Conservation (phyloP, 1,140 invertebrate genomes). For the Bicyclus anynana region DNA sequence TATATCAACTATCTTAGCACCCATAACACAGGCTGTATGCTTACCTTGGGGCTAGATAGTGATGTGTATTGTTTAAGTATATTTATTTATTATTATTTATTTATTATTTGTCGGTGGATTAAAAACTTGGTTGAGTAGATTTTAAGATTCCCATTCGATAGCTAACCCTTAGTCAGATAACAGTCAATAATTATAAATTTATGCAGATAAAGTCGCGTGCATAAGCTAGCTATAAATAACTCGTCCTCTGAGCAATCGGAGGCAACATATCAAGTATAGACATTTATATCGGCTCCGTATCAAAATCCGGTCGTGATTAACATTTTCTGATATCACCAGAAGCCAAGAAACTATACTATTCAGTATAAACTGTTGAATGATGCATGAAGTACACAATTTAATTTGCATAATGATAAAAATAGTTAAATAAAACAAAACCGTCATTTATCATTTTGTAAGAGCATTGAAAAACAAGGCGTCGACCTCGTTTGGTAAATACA, state of each 20-base stretch:
- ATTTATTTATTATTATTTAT: no score
- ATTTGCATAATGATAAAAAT: slow-evolving; percentile 38
- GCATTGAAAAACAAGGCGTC: neutral
- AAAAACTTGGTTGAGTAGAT: no score
- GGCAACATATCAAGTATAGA: slow-evolving; percentile 54
- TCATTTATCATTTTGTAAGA: slow-evolving; percentile 6
- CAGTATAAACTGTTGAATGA: slow-evolving; percentile 63
- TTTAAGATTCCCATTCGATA: no score
- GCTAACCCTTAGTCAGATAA: no score
- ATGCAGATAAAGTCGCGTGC: neutral
- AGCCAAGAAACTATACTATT: slow-evolving; percentile 51
- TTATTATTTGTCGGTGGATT: no score
- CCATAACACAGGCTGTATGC: no score
- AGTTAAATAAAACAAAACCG: slow-evolving; percentile 31
- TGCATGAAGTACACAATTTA: slow-evolving; percentile 45
- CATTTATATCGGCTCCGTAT: slow-evolving; percentile 48
- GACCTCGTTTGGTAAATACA: neutral
- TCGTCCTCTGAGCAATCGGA: slow-evolving; percentile 33
- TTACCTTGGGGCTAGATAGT: no score
- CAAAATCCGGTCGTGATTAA: slow-evolving; percentile 58
- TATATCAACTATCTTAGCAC: no score
- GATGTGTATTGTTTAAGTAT: no score
- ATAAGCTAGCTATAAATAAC: slow-evolving; percentile 24
- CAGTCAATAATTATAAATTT: neutral
- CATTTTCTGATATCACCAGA: slow-evolving; percentile 66